Evolutionary conservation across 2,797 vertebrate species (phyloP), one percentile per base, ranked within the genome.

Genomic region (Macroramphosus scolopax): DNA sequence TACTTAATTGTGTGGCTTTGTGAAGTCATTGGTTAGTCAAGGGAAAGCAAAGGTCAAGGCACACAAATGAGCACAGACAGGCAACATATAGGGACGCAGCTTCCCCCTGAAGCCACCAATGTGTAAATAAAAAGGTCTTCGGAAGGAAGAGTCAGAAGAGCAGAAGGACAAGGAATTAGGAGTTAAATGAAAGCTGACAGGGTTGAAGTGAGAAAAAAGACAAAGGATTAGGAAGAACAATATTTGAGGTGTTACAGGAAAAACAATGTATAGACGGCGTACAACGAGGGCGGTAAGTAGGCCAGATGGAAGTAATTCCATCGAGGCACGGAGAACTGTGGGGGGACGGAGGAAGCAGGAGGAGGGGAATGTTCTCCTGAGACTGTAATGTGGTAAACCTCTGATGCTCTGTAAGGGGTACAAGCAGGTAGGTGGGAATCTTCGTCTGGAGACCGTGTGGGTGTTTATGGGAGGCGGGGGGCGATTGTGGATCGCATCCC

Each of bases 221-320:
- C n/a, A 65, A 62, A 52, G 13, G 42, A 73, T 66, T 62, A 59
- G 26, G 48, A 71, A 24, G 42, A 67, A 56, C 52, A 61, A n/a
- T n/a, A 71, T 60, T 64, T 61, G 50, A 77, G 44, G 67, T 71
- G 62, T 72, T 53, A 39, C 28, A 73, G 56, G 52, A 56, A 36
- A 71, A 73, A 75, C 28, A 79, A 67, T 42, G 48, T 81, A 75
- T 75, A 78, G 70, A 80, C 78, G 42, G 57, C 51, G 34, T 61
- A 77, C 66, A 75, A 68, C 28, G 69, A 81, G 62, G 77, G 75
- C 31, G 50, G 73, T 87, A 88, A 89, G 73, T 88, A 88, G 87
- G 88, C 86, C 87, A 88, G 63, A 86, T 86, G 84, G 81, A 88
- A 89, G 77, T 87, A 88, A 89, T 87, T 83, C 80, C 50, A 65